Base-by-base conservation (phyloP, 2,888 invertebrate species). In the Aspidiotus destructor region DNA sequence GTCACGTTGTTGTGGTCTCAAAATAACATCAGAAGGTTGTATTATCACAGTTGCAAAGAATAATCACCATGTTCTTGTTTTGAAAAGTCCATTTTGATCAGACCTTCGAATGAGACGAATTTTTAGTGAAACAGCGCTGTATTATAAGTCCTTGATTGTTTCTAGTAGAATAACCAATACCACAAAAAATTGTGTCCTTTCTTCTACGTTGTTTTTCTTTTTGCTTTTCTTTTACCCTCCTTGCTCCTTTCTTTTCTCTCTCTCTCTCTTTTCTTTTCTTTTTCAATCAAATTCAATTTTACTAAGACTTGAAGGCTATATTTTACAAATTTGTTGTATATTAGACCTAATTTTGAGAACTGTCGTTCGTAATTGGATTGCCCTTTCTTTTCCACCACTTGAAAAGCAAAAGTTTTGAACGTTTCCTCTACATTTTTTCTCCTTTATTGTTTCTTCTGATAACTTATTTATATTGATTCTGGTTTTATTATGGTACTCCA, bases 41-140 rank as follows among this genome's bases (percentile, higher is more conserved):
- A 90, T 96, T 75, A 92, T 93, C 74, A 93, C 96, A 73, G 81
- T 97, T 81, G 96, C 96, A 78, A 97, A 97, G 83, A 97, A 96
- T 83, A 97, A 97, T 82, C 96, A 97, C 81, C 94, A 96, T 80
- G 96, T 97, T 76, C 86, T 97, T 80, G 92, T 97, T 79, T 85
- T 96, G 80, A 91, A 92, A 41, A 62, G 69, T 62, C 69, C 69
- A 15, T 69, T 69, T 62, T 62, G 60, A 58, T 3, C 28, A 58
- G 58, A 28, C 28, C 28, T 28, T 3, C 28, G 5, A 28, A 28
- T 28, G 28, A 5, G 1, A 28, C 28, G 40, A 40, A 58, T 8
- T 40, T 16, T 16, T 5, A 17, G 40, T 40, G 10, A 13, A 58
- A 17, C 1, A 58, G 8, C 28, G 28, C 28, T 3, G 28, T 28